Evolutionary conservation across 2,113 vertebrate species (phyloP), one percentile per base, ranked within the genome.

Genomic region (Rynchops niger): DNA sequence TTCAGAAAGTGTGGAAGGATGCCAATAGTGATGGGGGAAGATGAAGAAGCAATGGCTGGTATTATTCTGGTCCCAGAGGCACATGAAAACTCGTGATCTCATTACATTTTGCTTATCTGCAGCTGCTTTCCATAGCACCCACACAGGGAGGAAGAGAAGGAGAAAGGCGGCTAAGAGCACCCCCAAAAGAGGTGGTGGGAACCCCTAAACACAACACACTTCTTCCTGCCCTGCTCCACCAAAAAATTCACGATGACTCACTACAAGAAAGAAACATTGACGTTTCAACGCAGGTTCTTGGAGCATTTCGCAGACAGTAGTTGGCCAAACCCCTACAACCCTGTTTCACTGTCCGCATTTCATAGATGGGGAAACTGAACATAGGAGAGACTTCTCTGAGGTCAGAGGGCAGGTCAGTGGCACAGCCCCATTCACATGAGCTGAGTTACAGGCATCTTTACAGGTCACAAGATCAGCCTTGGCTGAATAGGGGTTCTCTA

Each of bases 101-200:
- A 6, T 88, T 87, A 62, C 11, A 5, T 50, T 94, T 90, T 82
- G 56, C 62, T 89, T 94, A 76, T n/a, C 30, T 34, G 19, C 80
- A 95, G 50, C 70, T 80, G 79, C 77, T 95, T 43, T 94, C 95
- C 84, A 77, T 56, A 67, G 94, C 90, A 97, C 91, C 47, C 79
- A 53, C 47, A 62, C 11, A 85, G 30, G 19, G 27, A 81, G 38
- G 53, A 79, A 77, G 66, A 23, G 32, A 95, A 7, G 73, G 45
- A 69, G n/a, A 82, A 63, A 80, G 25, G 45, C 67, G 23, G 25
- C 38, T 65, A 30, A 91, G 62, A 72, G 18, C 45, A 92, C 45
- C 14, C 26, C 17, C 52, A n/a, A 58, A 55, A 72, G 17, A 58
- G 15, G 5, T 77, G 19, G 30, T 43, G 15, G 45, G 63, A 95